These are phyloP conservation scores for Terebella lapidaria DNA, from an alignment of 2,888 invertebrate genomes.

Conservation along the genomic window DNA sequence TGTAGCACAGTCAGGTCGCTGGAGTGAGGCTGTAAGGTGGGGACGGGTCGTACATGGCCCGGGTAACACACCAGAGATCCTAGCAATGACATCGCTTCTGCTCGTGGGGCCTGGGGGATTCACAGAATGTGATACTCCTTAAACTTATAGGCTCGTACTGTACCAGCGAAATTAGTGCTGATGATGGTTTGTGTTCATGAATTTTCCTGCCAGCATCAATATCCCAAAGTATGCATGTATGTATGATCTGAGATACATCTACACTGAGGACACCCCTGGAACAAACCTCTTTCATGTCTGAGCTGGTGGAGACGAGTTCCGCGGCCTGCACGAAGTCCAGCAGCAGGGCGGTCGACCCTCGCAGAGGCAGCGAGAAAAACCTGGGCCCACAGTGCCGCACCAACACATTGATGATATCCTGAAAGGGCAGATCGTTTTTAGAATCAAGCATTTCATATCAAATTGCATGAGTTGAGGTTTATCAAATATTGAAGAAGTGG, in stretches of 20 bases:
- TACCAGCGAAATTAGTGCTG: too few relatives aligned
- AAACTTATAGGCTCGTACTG: too few relatives aligned
- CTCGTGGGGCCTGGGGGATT: constrained; percentile 74
- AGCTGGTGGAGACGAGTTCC: constrained; percentile 76
- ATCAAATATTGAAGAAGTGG: too few relatives aligned
- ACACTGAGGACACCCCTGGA: too few relatives aligned
- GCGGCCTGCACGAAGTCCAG: constrained; percentile 87
- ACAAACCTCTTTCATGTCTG: constrained; percentile 60
- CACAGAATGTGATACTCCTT: too few relatives aligned
- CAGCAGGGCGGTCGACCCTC: constrained; percentile 80
- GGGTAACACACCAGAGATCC: constrained; percentile 82
- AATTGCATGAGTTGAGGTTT: too few relatives aligned
- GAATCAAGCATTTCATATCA: too few relatives aligned
- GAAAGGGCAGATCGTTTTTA: too few relatives aligned
- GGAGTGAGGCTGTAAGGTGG: constrained; percentile 61
- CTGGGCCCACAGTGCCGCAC: constrained; percentile 76
- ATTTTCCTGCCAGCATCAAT: too few relatives aligned
- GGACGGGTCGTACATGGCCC: constrained; percentile 64
- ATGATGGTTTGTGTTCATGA: too few relatives aligned
- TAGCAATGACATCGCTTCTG: constrained; percentile 84
- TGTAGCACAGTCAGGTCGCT: constrained; percentile 22
- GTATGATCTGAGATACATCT: too few relatives aligned
- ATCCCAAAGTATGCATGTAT: too few relatives aligned
- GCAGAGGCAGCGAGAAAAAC: constrained; percentile 79
- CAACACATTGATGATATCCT: constrained; percentile 73